Base-by-base conservation (phyloP, 1,140 invertebrate species). In the Drosophila melanogaster region DNA sequence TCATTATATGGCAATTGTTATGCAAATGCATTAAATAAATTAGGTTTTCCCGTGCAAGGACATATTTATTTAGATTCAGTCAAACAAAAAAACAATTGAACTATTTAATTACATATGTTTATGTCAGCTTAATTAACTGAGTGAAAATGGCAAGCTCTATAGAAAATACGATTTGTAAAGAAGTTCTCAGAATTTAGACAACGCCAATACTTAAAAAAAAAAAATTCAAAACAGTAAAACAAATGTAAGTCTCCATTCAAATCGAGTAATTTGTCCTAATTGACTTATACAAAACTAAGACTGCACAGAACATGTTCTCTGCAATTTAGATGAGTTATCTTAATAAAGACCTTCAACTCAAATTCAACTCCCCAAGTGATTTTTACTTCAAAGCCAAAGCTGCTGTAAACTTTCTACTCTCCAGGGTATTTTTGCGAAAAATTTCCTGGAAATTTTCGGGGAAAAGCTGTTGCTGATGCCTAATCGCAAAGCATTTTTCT, bases 11-110 rank as follows among this genome's bases (percentile, higher is more conserved):
- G 22, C 50, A 35, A 70, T 70, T 70, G 50, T 57, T 57, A 49
- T 40, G 67, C 64, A 70, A 70, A 30, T 55, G 30, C 62, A 56
- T 56, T 70, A 24, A 55, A 54, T 38, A 26, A 67, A 47, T 56
- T 55, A 37, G 14, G 44, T n/a, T 69, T 17, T 12, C 15, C 30
- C 15, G n/a, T 57, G 41, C 12, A 19, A 37, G 12, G 17, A 17
- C 37, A 30, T 38, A 26, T 56, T 60, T 56, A 12, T 38, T 60
- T 57, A n/a, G 8, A 7, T 30, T 54, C 51, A 24, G 7, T 1
- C 14, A 6, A 24, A 49, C 26, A 26, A 26, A 26, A 26, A 26
- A 26, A 26, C 30, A 10, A 30, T 30, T 30, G 8, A 30, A 30
- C 8, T 8, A 8, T 30, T 30, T 8, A 30, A 30, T 30, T 30